These are phyloP conservation scores for Glyptemys insculpta DNA, from an alignment of 2,797 vertebrate genomes.

Conservation along the genomic window DNA sequence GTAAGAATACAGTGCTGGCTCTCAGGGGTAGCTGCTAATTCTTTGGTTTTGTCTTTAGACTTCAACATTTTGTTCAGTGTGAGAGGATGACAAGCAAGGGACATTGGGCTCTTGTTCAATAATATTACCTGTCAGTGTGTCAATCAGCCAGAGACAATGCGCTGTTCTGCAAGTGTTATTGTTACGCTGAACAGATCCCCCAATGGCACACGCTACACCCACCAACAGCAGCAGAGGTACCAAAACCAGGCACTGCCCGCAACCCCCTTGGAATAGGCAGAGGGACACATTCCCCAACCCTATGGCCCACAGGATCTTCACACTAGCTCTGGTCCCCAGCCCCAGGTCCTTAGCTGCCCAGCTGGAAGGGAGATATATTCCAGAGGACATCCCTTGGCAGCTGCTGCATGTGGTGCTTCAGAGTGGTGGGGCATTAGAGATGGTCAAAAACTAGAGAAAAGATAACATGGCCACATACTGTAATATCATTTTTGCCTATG, in stretches of 20 bases:
- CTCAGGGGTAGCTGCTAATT: neutral
- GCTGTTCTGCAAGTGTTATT: constrained; percentile 52
- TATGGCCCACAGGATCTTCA: accelerated
- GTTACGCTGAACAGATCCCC: constrained; percentile 58
- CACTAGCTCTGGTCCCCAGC: neutral
- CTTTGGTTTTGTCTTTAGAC: neutral
- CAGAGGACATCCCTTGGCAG: neutral
- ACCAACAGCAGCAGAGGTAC: constrained; percentile 58
- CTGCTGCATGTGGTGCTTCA: too few relatives aligned
- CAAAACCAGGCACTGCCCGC: neutral
- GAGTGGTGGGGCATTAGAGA: too few relatives aligned
- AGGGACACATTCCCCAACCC: neutral
- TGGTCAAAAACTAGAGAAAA: too few relatives aligned
- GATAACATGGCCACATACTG: too few relatives aligned
- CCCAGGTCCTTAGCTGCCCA: neutral
- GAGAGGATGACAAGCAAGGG: constrained; percentile 16
- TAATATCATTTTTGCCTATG: too few relatives aligned
- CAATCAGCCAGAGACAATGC: constrained; percentile 62
- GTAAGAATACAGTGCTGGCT: neutral
- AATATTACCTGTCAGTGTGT: constrained; percentile 32
- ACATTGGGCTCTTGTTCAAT: constrained; percentile 47
- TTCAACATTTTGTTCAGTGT: constrained; percentile 23
- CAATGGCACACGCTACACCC: constrained; percentile 57
- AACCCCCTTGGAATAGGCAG: neutral
- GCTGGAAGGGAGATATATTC: neutral